A percentile compares a stretch with the other conserved stretches of the same genome.
These are phyloP conservation scores for Scarus forsteni DNA, from an alignment of 2,797 vertebrate species.

Conservation along the genomic window DNA sequence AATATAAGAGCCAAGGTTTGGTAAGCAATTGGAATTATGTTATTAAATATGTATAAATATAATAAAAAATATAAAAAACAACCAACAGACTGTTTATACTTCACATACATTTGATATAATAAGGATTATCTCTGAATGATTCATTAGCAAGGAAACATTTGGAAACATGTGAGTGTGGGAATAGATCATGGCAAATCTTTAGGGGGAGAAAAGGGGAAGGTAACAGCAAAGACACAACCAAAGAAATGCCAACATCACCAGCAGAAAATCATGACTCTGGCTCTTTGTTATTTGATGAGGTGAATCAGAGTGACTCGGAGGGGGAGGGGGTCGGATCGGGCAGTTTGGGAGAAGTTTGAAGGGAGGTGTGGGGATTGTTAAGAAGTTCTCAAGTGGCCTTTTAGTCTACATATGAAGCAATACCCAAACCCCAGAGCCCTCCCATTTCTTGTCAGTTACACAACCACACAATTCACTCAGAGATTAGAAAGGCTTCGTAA, in stretches of 20 bases:
- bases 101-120: slow-evolving; percentile 25
- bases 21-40: no score
- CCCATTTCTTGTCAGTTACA: slow-evolving; percentile 37
- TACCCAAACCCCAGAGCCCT: slow-evolving; percentile 15
- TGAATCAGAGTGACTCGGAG: slow-evolving; percentile 63
- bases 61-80: no score
- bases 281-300: slow-evolving; percentile 76
- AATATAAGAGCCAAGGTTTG: not conserved
- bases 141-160: slow-evolving; percentile 64
- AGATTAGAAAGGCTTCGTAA: slow-evolving; percentile 51
- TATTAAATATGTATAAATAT: no score
- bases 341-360: slow-evolving; percentile 14
- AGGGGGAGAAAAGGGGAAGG: slow-evolving; percentile 49
- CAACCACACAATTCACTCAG: slow-evolving; percentile 63
- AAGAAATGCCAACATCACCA: slow-evolving; percentile 69
- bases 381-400: slow-evolving; percentile 19
- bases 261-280: slow-evolving; percentile 77
- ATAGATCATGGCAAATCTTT: slow-evolving; percentile 65
- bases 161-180: slow-evolving; percentile 48
- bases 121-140: slow-evolving; percentile 7
- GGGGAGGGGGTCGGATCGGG: slow-evolving; percentile 25
- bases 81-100: no score
- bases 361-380: slow-evolving; percentile 37
- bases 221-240: slow-evolving; percentile 70
- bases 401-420: slow-evolving; percentile 24